These are phyloP conservation scores for Psophia crepitans DNA, from an alignment of 2,113 vertebrate species.

Conservation along the genomic window DNA sequence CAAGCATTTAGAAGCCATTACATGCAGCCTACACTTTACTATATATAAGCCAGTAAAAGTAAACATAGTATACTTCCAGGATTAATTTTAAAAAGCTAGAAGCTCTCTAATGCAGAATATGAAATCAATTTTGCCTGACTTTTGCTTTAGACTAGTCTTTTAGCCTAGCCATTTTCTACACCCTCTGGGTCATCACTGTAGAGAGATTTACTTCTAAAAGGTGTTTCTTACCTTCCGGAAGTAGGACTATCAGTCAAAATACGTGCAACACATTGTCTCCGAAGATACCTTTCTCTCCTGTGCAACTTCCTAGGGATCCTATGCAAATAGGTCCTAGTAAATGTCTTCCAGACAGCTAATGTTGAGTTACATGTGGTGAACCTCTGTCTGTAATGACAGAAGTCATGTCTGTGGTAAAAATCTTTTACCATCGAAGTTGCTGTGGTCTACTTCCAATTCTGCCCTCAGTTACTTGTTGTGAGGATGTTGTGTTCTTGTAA, in stretches of 20 bases:
- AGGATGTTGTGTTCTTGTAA: background rate
- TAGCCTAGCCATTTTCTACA: background rate
- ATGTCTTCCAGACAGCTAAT: background rate
- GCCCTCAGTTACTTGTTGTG: background rate
- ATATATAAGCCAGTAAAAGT: slow-evolving; percentile 13
- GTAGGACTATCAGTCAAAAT: background rate
- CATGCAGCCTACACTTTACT: slow-evolving; percentile 9
- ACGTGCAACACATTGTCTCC: background rate
- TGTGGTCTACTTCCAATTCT: background rate
- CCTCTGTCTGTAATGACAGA: background rate
- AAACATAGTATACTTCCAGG: slow-evolving; percentile 12
- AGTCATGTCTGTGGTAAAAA: background rate
- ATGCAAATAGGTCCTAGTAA: background rate
- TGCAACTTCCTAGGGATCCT: background rate
- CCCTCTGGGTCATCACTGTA: background rate
- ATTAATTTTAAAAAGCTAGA: background rate
- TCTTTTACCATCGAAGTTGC: background rate
- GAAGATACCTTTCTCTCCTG: background rate
- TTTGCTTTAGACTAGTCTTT: background rate
- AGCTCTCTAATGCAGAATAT: background rate
- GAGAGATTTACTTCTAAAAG: background rate
- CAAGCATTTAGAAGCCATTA: background rate
- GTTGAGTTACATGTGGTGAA: background rate
- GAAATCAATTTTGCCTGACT: background rate
- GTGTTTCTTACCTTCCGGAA: background rate